phyloP scores from a whole-genome alignment of 35 echinoderm and acorn worm species.

The Ophioderma brevispina region DNA sequence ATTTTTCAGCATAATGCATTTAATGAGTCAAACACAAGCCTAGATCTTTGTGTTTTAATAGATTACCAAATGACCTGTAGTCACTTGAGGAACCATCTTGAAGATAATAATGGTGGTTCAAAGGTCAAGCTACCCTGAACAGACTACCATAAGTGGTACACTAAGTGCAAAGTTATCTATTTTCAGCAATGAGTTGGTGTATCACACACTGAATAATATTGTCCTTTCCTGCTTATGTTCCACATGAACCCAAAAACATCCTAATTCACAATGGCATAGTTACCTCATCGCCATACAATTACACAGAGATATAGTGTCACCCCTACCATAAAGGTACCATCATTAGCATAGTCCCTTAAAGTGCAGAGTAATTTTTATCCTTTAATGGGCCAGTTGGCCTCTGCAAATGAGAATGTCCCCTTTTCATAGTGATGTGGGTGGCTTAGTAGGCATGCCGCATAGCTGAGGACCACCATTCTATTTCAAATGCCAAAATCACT shows the following conservation, averaged over 20 bases:
- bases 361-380: neutral
- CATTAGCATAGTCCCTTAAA: neutral
- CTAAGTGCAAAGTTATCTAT: neutral
- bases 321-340: neutral
- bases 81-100: too few species aligned
- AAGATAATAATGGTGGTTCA: too few species aligned
- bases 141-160: neutral
- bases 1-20: too few species aligned
- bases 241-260: neutral
- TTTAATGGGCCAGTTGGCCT: neutral
- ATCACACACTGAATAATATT: neutral
- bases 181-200: neutral
- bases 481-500: neutral
- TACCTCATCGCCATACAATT: neutral
- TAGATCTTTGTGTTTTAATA: too few species aligned
- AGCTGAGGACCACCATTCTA: neutral
- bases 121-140: neutral
- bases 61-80: too few species aligned
- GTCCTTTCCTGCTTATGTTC: too few species aligned
- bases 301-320: neutral
- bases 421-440: neutral
- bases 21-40: too few species aligned
- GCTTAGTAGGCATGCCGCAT: conserved; percentile 8
- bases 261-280: neutral
- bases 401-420: too few species aligned